phyloP scores from a whole-genome alignment of 2,797 vertebrate genomes.

The Lepidocolaptes lacrymiger region DNA sequence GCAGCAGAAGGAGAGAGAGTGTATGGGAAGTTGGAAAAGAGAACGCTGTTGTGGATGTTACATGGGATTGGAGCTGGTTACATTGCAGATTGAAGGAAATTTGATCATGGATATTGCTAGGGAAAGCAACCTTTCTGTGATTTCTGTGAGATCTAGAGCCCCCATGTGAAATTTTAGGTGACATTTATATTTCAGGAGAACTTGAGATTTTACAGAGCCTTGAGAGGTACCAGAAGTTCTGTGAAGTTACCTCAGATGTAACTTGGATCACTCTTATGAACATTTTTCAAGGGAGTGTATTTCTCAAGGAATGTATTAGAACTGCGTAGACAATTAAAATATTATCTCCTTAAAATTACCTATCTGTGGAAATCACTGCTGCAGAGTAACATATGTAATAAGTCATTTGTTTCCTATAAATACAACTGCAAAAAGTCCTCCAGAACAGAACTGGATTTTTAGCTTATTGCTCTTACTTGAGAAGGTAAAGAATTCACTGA shows the following conservation, averaged over 20 bases:
- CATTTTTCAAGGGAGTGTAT: not conserved
- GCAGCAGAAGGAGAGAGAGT: not conserved
- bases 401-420: not conserved
- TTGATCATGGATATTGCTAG: not conserved
- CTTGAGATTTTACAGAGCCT: not conserved
- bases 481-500: not conserved
- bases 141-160: not conserved
- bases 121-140: not conserved
- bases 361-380: not conserved
- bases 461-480: not conserved
- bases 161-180: not conserved
- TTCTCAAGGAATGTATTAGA: not conserved
- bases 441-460: not conserved
- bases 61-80: not conserved
- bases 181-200: not conserved
- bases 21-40: not conserved
- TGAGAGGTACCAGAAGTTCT: not conserved
- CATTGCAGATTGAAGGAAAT: not conserved
- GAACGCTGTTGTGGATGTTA: not conserved
- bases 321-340: not conserved
- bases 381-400: not conserved
- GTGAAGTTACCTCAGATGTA: not conserved
- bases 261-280: not conserved
- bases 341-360: not conserved
- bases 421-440: not conserved